Evolutionary conservation across 1,140 invertebrate genomes (phyloP).

Genomic region (Ruditapes philippinarum): DNA sequence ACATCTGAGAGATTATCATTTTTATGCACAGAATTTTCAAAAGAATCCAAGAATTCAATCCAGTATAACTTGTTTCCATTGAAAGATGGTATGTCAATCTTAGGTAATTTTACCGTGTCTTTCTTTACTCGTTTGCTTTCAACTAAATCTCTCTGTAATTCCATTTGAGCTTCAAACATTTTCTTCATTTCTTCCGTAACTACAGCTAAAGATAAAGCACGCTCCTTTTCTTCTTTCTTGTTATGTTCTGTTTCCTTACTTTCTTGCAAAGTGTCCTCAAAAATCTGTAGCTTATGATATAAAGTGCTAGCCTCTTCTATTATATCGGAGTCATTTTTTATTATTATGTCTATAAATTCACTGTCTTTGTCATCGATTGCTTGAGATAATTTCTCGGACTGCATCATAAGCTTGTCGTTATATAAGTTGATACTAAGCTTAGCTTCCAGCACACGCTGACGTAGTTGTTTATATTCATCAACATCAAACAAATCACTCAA

Average conservation of each 20-base stretch:
- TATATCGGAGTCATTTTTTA: background rate
- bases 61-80: too few relatives aligned
- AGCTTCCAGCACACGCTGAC: background rate
- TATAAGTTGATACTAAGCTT: background rate
- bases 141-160: background rate
- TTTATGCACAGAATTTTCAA: background rate
- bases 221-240: background rate
- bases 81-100: background rate
- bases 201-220: background rate
- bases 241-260: background rate
- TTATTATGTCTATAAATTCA: background rate
- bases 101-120: slow-evolving; percentile 12
- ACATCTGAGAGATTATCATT: background rate
- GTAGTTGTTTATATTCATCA: background rate
- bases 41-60: background rate
- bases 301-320: background rate
- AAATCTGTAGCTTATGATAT: background rate
- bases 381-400: background rate
- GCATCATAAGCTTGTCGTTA: background rate
- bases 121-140: too few relatives aligned
- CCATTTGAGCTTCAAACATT: slow-evolving; percentile 14
- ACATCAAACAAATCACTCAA: background rate
- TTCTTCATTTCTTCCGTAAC: background rate
- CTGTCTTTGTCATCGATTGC: background rate
- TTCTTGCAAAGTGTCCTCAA: background rate